Evolutionary conservation across 2,888 invertebrate genomes (phyloP).

Genomic region (Drosophila prolongata): DNA sequence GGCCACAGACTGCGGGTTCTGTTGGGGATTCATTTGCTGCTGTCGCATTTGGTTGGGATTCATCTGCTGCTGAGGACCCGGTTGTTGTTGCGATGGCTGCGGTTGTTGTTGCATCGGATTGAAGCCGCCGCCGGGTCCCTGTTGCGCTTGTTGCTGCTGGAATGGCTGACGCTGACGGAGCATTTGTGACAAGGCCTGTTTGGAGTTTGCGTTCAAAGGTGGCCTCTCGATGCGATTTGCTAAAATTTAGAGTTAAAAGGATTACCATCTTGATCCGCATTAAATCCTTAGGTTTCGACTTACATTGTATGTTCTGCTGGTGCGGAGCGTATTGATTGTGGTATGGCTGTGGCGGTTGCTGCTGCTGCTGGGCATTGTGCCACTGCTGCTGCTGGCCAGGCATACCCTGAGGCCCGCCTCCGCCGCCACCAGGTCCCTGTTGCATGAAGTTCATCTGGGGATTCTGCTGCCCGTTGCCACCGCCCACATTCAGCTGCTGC

Average conservation of each 20-base stretch:
- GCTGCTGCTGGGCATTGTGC: constrained; percentile 73
- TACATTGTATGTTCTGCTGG: constrained; percentile 83
- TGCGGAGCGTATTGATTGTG: constrained; percentile 80
- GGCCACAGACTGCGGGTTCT: constrained; percentile 81
- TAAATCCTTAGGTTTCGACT: constrained; percentile 17
- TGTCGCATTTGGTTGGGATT: constrained; percentile 75
- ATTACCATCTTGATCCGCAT: not conserved
- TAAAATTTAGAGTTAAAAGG: constrained; percentile 26
- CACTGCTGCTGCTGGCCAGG: constrained; percentile 82
- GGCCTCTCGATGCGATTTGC: constrained; percentile 85
- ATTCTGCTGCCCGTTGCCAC: constrained; percentile 80
- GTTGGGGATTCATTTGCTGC: constrained; percentile 78
- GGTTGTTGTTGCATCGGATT: constrained; percentile 81
- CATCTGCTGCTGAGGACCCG: constrained; percentile 72
- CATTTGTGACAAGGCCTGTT: constrained; percentile 94
- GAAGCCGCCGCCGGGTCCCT: constrained; percentile 67
- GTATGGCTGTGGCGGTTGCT: constrained; percentile 76
- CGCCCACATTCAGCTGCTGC: constrained; percentile 77
- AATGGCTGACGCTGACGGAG: constrained; percentile 87
- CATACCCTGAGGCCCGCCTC: constrained; percentile 80
- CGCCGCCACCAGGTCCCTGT: constrained; percentile 71
- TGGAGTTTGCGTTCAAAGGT: constrained; percentile 87
- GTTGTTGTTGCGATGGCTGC: constrained; percentile 82
- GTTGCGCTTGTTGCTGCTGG: constrained; percentile 55
- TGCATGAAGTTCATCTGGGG: constrained; percentile 83